phyloP scores from a whole-genome alignment of 2,797 vertebrate species.

The Coranthus polyacanthus region DNA sequence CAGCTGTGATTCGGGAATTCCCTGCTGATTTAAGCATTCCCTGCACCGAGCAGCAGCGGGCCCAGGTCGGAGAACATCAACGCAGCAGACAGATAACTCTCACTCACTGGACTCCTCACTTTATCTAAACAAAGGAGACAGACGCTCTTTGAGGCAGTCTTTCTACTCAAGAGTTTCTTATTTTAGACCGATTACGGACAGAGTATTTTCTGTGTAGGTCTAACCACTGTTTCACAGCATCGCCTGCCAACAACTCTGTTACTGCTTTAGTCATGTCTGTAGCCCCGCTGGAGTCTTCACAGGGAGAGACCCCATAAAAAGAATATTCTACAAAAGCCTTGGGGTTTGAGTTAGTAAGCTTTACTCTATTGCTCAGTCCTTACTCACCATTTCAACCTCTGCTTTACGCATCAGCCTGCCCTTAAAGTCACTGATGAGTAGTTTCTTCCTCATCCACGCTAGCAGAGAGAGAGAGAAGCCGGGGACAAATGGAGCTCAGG shows the following conservation, averaged over 20 bases:
- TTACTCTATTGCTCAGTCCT: conserved; percentile 72
- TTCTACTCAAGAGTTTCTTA: conserved; percentile 76
- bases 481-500: conserved; percentile 37
- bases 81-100: conserved; percentile 67
- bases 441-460: conserved; percentile 67
- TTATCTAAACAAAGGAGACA: conserved; percentile 67
- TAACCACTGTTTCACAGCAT: conserved; percentile 37
- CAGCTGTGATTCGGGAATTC: conserved; percentile 82
- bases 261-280: conserved; percentile 72
- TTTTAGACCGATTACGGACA: conserved; percentile 75
- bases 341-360: conserved; percentile 68
- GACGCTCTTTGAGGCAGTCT: conserved; percentile 57
- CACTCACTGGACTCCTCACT: conserved; percentile 45
- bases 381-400: conserved; percentile 75
- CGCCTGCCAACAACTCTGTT: conserved; percentile 63
- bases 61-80: conserved; percentile 56
- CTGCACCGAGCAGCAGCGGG: conserved; percentile 38
- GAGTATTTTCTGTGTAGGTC: conserved; percentile 61
- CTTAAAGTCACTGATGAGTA: conserved; percentile 69
- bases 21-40: conserved; percentile 74
- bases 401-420: conserved; percentile 66
- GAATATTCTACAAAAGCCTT: conserved; percentile 65
- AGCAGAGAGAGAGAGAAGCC: conserved; percentile 44
- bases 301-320: conserved; percentile 78
- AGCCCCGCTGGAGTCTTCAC: conserved; percentile 44